Base-by-base conservation (phyloP, 2,113 vertebrate genomes). In the Chaenogobius annularis region DNA sequence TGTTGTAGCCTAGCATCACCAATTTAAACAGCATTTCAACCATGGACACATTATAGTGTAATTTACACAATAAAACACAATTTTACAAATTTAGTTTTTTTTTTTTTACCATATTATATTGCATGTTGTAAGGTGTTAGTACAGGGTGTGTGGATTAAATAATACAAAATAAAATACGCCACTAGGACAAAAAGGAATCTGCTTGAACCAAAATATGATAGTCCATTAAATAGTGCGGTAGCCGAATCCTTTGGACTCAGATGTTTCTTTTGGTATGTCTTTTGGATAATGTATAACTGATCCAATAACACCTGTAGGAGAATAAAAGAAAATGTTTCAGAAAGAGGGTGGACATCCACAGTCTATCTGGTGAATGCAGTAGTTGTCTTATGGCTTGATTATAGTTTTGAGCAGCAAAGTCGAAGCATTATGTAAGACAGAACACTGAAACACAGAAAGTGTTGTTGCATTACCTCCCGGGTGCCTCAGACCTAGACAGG, bases 201-300 rank as follows among this genome's bases (percentile, higher is more conserved):
- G 44, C 37, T 9, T 7, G 44, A 11, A 46, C 44, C 9, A 11
- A 46, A 46, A 40, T 40, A 55, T 5, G 26, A 10, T 7, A 48
- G 37, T 66, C 14, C 22, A 48, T 80, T 52, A 87, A 44, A 86
- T 59, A 10, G 70, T 67, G 0, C 10, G 31, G 44, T 83, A 90
- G 55, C 58, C 68, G 9, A 1, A 7, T 59, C 0, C 7, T 2
- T 85, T 78, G 19, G 17, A 43, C 12, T 66, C 68, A 52, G 55
- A 2, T 59, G 22, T 11, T 1, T 7, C 44, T 70, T 78, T 55
- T 35, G 13, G 22, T 59, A 83, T 70, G 56, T 88, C 70, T 23
- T 66, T 73, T 3, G 84, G 84, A n/a, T 91, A 92, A 78, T 92
- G 91, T 55, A 90, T 74, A 31, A 92, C 40, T 0, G 91, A 92